Evolutionary conservation across 1,140 invertebrate species (phyloP), one percentile per base, ranked within the genome.

Genomic region (Nephila pilipes): DNA sequence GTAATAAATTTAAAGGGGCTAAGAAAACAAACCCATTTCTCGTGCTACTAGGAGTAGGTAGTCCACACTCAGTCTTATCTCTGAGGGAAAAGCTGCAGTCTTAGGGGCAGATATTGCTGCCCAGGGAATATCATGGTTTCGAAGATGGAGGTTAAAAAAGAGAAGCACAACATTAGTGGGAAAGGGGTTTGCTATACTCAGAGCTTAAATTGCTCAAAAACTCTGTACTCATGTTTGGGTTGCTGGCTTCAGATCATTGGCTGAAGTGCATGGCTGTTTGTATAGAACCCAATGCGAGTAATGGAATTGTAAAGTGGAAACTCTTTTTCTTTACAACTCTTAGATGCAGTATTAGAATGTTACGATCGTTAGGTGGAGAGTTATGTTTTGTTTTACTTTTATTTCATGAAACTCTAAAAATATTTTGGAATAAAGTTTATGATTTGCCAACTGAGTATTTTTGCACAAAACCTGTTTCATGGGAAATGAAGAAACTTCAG

Each of bases 21-120:
- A 83, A 83, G 80, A 83, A 83, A 83, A 83, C 80, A 83, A 83
- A 55, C 80, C 80, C 38, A 83, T 83, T 83, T 54, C 80, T 83
- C 22, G 54, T n/a, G 20, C 20, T 12, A n/a, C 36, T 38, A 83
- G 80, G 65, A 75, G 80, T 22, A 46, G 80, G 38, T 54, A 83
- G 80, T 54, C 80, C n/a, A 25, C 80, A 83, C 80, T 83, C n/a
- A 55, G 80, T 54, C 80, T 83, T 83, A 83, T 83, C 80, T 83
- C 38, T 20, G 18, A 75, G 69, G 54, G 46, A 38, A 54, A 54
- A 55, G 38, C 38, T n/a, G 14, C 38, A 83, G 80, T 83, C 38
- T 83, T 75, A 54, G 38, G 38, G 80, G 80, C 80, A 83, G 80
- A 83, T 83, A 83, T 83, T 54, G 80, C 80, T 55, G 54, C n/a